phyloP scores from a whole-genome alignment of 2,113 vertebrate species.

The Pica pica region DNA sequence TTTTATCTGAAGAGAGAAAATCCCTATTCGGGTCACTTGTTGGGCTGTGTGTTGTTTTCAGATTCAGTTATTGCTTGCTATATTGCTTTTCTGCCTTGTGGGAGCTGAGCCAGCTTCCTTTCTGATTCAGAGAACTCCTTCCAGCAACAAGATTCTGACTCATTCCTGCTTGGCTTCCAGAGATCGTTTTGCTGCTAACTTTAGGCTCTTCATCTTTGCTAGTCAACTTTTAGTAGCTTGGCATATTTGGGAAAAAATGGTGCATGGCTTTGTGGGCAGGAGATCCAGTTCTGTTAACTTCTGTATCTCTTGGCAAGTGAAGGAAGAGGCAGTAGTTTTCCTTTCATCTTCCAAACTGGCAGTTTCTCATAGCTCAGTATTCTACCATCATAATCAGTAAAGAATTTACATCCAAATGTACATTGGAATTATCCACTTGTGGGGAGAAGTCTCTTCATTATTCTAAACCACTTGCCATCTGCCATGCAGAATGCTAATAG shows the following conservation, averaged over 20 bases:
- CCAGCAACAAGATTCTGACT: conserved; percentile 56
- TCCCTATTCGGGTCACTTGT: conserved; percentile 50
- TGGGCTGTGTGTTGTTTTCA: conserved; percentile 50
- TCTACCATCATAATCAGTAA: conserved; percentile 2
- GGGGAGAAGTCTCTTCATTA: conserved; percentile 22
- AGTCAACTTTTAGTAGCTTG: conserved; percentile 56
- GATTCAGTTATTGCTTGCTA: conserved; percentile 59
- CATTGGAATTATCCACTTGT: conserved; percentile 21
- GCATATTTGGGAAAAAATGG: conserved; percentile 31
- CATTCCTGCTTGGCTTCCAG: conserved; percentile 57
- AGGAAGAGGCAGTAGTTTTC: conserved; percentile 29
- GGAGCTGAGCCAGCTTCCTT: conserved; percentile 63
- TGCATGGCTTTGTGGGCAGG: conserved; percentile 35
- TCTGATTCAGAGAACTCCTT: conserved; percentile 64
- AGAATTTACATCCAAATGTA: conserved; percentile 41
- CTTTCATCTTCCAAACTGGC: conserved; percentile 39
- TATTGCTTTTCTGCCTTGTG: conserved; percentile 67
- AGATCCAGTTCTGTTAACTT: conserved; percentile 38
- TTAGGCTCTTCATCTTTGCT: conserved; percentile 58
- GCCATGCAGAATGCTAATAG: conserved; percentile 6
- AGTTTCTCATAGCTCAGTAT: conserved; percentile 9
- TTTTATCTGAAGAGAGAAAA: conserved; percentile 37
- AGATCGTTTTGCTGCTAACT: conserved; percentile 53
- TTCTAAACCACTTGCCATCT: conserved; percentile 40
- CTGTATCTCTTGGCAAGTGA: conserved; percentile 30